Percentiles rank a stretch among this genome's conserved stretches.
phyloP scores from a whole-genome alignment of 2,888 invertebrate species.

The Agonopterix arenella region DNA sequence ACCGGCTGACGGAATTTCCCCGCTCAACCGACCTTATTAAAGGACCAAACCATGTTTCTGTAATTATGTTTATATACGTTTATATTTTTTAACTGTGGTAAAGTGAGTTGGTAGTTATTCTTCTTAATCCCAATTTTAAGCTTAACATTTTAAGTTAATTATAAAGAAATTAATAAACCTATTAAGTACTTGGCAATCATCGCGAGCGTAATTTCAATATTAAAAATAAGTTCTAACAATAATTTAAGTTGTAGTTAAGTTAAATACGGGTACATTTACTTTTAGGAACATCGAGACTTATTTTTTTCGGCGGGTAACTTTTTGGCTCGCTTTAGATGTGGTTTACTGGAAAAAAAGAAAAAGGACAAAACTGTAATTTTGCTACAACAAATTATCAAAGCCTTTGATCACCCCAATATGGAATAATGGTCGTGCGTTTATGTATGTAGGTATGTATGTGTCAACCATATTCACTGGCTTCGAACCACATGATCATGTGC shows the following conservation, averaged over 20 bases:
- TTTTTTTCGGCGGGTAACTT: constrained; percentile 44
- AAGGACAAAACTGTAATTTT: too few relatives aligned
- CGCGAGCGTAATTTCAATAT: neutral
- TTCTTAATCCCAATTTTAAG: neutral
- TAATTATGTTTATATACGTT: too few relatives aligned
- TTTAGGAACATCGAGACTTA: constrained; percentile 43
- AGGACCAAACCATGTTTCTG: too few relatives aligned
- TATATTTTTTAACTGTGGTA: neutral
- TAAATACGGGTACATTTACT: constrained; percentile 21
- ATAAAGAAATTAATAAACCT: constrained; percentile 5
- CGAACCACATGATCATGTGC: too few relatives aligned
- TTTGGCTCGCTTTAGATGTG: neutral
- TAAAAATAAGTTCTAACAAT: constrained; percentile 20
- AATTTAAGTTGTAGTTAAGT: constrained; percentile 29
- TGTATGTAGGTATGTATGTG: neutral
- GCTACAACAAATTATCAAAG: too few relatives aligned
- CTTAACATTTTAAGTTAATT: neutral
- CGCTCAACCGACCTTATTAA: too few relatives aligned
- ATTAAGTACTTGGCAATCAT: constrained; percentile 16
- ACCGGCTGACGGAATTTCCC: too few relatives aligned
- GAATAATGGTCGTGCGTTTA: neutral
- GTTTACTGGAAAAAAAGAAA: neutral
- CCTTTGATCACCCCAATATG: neutral
- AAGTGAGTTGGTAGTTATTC: neutral
- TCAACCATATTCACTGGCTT: too few relatives aligned